Evolutionary conservation across 2,113 vertebrate genomes (phyloP).

Genomic region (Sardina pilchardus): DNA sequence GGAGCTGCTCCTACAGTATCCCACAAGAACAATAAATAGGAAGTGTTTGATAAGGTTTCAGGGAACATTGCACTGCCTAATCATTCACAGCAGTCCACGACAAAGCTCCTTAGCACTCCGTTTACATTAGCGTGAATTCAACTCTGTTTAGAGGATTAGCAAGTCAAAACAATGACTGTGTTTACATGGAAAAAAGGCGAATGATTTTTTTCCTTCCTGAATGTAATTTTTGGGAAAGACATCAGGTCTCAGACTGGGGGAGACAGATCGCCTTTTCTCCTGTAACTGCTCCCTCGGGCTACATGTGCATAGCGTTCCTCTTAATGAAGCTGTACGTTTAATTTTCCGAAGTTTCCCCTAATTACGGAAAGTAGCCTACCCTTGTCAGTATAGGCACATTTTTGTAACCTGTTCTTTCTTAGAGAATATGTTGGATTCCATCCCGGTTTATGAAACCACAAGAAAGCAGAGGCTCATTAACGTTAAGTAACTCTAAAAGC

Average conservation of each 20-base stretch:
- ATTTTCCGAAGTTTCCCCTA: background rate
- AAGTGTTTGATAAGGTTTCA: conserved; percentile 47
- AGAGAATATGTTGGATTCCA: background rate
- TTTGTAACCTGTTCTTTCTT: background rate
- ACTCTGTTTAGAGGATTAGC: background rate
- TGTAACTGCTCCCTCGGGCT: background rate
- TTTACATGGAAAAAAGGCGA: conserved; percentile 14
- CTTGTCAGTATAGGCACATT: background rate
- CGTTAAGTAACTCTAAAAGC: no score
- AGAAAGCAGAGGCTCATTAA: background rate
- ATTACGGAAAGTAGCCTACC: background rate
- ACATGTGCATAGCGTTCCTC: background rate
- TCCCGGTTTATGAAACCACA: background rate
- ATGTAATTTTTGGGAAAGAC: conserved; percentile 4
- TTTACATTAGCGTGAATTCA: conserved; percentile 23
- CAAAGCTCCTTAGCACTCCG: background rate
- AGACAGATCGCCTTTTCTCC: conserved; percentile 25
- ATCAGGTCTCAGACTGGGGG: background rate
- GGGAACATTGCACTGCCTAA: conserved; percentile 58
- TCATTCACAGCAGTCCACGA: conserved; percentile 45
- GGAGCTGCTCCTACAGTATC: background rate
- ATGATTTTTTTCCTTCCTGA: conserved; percentile 23
- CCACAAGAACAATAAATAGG: conserved; percentile 52
- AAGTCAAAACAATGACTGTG: conserved; percentile 9
- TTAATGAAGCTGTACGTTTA: background rate